phyloP scores from a whole-genome alignment of 2,113 vertebrate genomes.

The Burhinus oedicnemus region DNA sequence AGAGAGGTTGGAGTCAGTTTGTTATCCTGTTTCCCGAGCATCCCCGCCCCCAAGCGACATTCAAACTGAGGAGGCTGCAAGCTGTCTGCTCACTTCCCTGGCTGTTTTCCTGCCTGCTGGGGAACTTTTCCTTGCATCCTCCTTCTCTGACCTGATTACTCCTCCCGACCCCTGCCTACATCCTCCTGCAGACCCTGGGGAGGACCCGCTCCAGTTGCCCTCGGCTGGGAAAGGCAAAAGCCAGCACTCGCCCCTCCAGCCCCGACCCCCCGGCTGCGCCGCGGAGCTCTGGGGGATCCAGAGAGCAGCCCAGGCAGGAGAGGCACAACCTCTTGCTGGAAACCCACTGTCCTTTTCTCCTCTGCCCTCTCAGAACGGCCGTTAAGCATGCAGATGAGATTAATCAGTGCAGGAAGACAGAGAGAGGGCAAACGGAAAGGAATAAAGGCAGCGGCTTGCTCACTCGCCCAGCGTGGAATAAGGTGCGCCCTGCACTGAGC shows the following conservation, averaged over 20 bases:
- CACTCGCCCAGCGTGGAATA: neutral
- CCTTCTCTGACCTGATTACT: neutral
- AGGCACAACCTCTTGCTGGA: neutral
- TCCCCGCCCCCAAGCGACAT: neutral
- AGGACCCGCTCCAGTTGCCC: neutral
- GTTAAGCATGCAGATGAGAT: conserved; percentile 10
- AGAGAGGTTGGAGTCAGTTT: neutral
- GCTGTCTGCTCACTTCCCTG: neutral
- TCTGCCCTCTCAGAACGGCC: neutral
- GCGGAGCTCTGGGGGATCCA: neutral
- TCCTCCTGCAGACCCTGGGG: neutral
- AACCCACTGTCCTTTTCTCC: neutral
- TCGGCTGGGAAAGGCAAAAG: neutral
- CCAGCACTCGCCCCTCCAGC: neutral
- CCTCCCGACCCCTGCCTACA: accelerated
- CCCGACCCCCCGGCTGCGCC: neutral
- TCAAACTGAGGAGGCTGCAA: neutral
- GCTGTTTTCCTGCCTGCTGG: neutral
- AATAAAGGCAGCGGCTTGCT: neutral
- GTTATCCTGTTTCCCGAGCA: neutral
- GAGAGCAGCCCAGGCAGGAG: neutral
- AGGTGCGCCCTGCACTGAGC: neutral
- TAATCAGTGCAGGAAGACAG: neutral
- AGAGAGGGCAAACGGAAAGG: neutral
- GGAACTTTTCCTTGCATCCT: neutral